A percentile compares a stretch with the other conserved stretches of the same genome.
Conservation (phyloP, 2,113 vertebrate genomes). For the Salvator merianae region DNA sequence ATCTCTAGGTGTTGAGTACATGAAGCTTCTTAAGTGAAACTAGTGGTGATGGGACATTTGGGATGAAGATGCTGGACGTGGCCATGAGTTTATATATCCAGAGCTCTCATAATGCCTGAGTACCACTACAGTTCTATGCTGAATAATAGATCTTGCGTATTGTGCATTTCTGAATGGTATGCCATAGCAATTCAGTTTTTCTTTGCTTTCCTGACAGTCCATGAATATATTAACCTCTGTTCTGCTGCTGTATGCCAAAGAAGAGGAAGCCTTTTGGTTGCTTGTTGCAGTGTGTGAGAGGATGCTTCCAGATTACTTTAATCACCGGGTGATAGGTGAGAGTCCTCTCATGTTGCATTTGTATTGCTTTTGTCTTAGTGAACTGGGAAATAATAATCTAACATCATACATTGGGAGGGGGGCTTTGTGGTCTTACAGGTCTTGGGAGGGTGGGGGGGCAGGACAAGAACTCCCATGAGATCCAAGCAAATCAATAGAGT, state of each 20-base stretch:
- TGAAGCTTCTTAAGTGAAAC: too few relatives aligned
- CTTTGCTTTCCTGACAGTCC: conserved; percentile 76
- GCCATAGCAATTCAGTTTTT: conserved; percentile 36
- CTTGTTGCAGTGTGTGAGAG: conserved; percentile 94
- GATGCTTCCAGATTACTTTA: conserved; percentile 98
- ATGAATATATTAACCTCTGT: conserved; percentile 98
- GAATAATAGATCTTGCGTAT: background rate
- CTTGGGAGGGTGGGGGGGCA: background rate
- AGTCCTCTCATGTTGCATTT: fast-evolving
- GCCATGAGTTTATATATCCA: too few relatives aligned
- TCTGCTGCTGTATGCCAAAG: conserved; percentile 90
- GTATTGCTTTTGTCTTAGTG: background rate
- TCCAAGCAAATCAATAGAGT: background rate
- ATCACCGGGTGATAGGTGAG: conserved; percentile 92
- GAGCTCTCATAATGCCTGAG: too few relatives aligned
- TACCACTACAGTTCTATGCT: background rate
- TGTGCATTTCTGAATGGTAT: background rate
- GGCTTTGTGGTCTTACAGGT: background rate
- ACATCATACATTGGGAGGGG: background rate
- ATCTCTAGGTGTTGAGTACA: too few relatives aligned
- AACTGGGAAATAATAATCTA: background rate
- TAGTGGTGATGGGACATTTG: too few relatives aligned
- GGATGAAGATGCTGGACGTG: too few relatives aligned
- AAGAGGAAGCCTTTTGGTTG: conserved; percentile 97
- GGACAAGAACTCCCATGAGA: background rate